Evolutionary conservation across 2,113 vertebrate genomes (phyloP).

Genomic region (Galbula dea): DNA sequence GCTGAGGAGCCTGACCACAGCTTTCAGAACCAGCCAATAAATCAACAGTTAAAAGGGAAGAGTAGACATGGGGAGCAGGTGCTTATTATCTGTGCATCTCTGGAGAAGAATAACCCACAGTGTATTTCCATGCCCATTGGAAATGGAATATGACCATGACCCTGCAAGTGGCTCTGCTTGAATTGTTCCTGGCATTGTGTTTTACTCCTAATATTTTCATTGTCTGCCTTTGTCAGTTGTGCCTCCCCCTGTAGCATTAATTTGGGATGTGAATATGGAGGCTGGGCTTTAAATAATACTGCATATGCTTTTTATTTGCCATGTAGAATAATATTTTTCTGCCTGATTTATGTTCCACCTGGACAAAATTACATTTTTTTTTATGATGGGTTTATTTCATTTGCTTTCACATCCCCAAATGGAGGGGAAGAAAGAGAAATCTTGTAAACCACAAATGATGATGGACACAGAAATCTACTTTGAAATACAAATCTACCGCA

Average conservation of each 20-base stretch:
- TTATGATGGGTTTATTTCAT: constrained; percentile 74
- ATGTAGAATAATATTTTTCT: constrained; percentile 70
- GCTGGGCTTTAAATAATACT: constrained; percentile 67
- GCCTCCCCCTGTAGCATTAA: constrained; percentile 64
- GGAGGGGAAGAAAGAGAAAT: background rate
- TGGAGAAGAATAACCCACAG: constrained; percentile 63
- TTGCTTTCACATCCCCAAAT: constrained; percentile 63
- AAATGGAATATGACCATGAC: constrained; percentile 65
- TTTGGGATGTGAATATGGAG: constrained; percentile 70
- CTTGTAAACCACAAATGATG: constrained; percentile 61
- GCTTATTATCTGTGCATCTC: constrained; percentile 67
- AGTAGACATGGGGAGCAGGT: constrained; percentile 67
- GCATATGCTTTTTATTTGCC: constrained; percentile 76
- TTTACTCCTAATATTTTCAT: constrained; percentile 63
- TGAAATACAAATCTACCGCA: constrained; percentile 64
- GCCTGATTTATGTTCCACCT: constrained; percentile 74
- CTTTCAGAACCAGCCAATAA: constrained; percentile 63
- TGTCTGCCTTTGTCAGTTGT: constrained; percentile 55
- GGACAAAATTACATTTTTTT: constrained; percentile 77
- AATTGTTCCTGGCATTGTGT: constrained; percentile 53
- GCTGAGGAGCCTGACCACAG: constrained; percentile 8
- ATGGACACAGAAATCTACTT: constrained; percentile 50
- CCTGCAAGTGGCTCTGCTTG: constrained; percentile 57
- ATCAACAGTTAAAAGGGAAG: constrained; percentile 65
- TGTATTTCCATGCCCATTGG: constrained; percentile 57